Evolutionary conservation across 2,888 invertebrate species (phyloP), one percentile per base, ranked within the genome.

Genomic region (Gnatocerus cornutus): DNA sequence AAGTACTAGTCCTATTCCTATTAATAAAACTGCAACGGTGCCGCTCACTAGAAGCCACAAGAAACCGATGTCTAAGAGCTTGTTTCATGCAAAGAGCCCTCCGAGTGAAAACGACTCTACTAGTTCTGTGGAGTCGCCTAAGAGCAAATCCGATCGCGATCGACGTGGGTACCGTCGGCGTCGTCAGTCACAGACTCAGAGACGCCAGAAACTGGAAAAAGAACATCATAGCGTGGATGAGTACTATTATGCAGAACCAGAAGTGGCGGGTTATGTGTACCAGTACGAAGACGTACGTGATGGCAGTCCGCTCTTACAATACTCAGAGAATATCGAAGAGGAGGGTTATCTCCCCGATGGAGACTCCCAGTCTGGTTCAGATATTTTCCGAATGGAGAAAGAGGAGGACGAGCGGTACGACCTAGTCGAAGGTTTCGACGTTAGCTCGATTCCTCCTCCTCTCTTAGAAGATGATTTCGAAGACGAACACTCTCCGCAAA

Each of bases 81-180:
- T 89, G 73, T 87, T 89, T 76, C 89, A 90, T 9, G 84, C 90
- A 30, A 90, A 91, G 79, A 91, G 91, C 82, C 91, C 92, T 9
- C 91, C 91, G 0, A 92, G 92, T 78, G 92, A 92, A 66, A 92
- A 92, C 75, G 92, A 92, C 72, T 92, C 92, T 0, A 92, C 92
- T 71, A 92, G 92, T 77, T 92, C 92, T 0, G 89, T 90, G 68
- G 89, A 91, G 77, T 91, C 92, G 80, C 90, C 90, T 0, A 90
- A 91, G 76, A 84, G 84, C 67, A 85, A 84, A 71, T 84, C 84
- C 1, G 85, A 85, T 69, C 74, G 84, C 48, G 87, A 91, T 74
- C 85, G 91, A 45, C 88, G 90, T 59, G 92, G 92, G 0, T 91
- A 91, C 78, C 88, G 92, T 64, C 88, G 91, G 65, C 89, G 90